Conservation (phyloP, 2,888 invertebrate species). For the Escarpia spicata region DNA sequence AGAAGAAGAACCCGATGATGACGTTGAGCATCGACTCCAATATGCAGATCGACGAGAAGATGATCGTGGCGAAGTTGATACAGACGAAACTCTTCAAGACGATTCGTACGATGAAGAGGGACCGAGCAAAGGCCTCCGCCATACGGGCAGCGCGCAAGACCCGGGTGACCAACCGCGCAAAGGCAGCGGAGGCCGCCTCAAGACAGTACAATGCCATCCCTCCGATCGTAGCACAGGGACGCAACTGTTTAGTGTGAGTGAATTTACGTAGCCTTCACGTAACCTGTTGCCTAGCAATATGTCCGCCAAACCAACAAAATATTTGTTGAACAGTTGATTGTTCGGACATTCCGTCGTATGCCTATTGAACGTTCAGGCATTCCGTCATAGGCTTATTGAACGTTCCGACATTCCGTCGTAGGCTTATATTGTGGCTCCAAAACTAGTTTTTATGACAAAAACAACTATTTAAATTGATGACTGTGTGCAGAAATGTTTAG, state of each 20-base stretch:
- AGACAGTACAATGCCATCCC: neutral
- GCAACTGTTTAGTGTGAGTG: neutral
- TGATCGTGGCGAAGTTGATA: neutral
- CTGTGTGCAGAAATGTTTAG: too few species aligned
- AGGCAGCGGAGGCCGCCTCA: neutral
- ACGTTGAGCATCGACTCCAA: neutral
- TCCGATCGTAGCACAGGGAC: neutral
- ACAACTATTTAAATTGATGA: too few species aligned
- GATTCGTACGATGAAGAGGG: neutral
- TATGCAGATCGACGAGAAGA: conserved; percentile 1
- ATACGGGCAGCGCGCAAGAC: neutral
- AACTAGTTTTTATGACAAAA: too few species aligned
- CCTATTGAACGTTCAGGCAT: too few species aligned
- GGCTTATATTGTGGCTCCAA: too few species aligned
- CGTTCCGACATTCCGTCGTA: too few species aligned
- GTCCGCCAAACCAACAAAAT: too few species aligned
- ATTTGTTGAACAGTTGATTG: too few species aligned
- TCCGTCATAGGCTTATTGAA: too few species aligned
- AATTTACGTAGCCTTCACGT: too few species aligned
- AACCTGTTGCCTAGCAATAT: too few species aligned
- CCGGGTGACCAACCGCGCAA: neutral
- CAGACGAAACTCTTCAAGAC: conserved; percentile 10
- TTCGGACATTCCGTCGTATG: too few species aligned
- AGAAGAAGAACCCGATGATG: neutral
- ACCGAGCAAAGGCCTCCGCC: neutral